Percentiles rank a stretch among this genome's conserved stretches.
Conservation (phyloP, 2,888 invertebrate species). For the Agonopterix arenella region DNA sequence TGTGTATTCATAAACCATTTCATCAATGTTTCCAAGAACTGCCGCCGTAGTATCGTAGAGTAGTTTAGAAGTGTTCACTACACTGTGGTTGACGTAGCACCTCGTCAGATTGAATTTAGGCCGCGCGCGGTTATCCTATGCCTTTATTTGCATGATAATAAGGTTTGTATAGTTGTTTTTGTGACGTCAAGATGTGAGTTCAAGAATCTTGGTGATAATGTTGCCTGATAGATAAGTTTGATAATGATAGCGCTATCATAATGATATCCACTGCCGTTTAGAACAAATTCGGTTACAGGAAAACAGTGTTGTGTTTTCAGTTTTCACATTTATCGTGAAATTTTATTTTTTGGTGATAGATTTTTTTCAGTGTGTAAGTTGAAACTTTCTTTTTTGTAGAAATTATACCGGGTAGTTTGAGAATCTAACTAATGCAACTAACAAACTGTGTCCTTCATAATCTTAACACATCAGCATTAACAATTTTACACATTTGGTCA, state of each 20-base stretch:
- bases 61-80: not conserved
- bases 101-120: slow-evolving; percentile 38
- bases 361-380: slow-evolving; percentile 22
- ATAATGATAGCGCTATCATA: slow-evolving; percentile 47
- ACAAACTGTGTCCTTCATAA: no score
- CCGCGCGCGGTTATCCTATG: slow-evolving; percentile 31
- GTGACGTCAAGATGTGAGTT: slow-evolving; percentile 52
- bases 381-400: not conserved
- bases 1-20: slow-evolving; percentile 19
- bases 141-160: slow-evolving; percentile 41
- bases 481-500: no score
- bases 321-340: no score
- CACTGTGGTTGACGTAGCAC: slow-evolving; percentile 16
- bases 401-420: no score
- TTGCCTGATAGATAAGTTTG: slow-evolving; percentile 58
- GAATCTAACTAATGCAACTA: no score
- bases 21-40: slow-evolving; percentile 5
- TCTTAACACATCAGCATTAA: no score
- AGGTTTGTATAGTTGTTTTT: slow-evolving; percentile 43
- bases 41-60: slow-evolving; percentile 1
- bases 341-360: slow-evolving; percentile 6
- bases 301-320: slow-evolving; percentile 20
- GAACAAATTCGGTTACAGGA: slow-evolving; percentile 19
- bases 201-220: slow-evolving; percentile 53
- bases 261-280: slow-evolving; percentile 23